Base-by-base conservation (phyloP, 2,888 invertebrate genomes). In the Dascillus cervinus region DNA sequence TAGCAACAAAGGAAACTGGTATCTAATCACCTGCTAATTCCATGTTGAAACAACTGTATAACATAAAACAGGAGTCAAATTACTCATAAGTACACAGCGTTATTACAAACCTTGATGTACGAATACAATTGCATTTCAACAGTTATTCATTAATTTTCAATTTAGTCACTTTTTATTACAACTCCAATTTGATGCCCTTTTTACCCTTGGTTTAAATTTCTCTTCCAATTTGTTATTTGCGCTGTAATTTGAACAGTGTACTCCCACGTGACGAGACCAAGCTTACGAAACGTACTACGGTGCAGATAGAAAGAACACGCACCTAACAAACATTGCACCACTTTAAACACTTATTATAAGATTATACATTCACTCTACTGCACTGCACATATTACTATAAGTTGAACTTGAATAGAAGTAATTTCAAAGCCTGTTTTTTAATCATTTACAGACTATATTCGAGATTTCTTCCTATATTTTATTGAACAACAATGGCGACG, bases 401-500 rank as follows among this genome's bases (percentile, higher is more conserved):
- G n/a, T n/a, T n/a, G n/a, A n/a, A n/a, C n/a, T n/a, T n/a, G n/a
- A n/a, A n/a, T n/a, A n/a, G n/a, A n/a, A n/a, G n/a, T n/a, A n/a
- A n/a, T n/a, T n/a, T n/a, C n/a, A n/a, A n/a, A n/a, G n/a, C n/a
- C n/a, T n/a, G n/a, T n/a, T n/a, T n/a, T n/a, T n/a, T n/a, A n/a
- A n/a, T n/a, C n/a, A n/a, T n/a, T n/a, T n/a, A n/a, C n/a, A n/a
- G n/a, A n/a, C n/a, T n/a, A n/a, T n/a, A n/a, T n/a, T 10, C 25
- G 43, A n/a, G n/a, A n/a, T 43, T 52, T 52, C 50, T 47, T 41
- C 37, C 41, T 44, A 50, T 49, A 52, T 53, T 57, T 55, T 55
- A 52, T 51, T 50, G 49, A 55, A 60, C 63, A 64, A 64, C 62
- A 64, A 64, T 64, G 64, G 63, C 64, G 64, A 60, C 64, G 50